A percentile compares a stretch with the other conserved stretches of the same genome.
phyloP scores from a whole-genome alignment of 2,797 vertebrate species.

The Mormyrops boulengeri region DNA sequence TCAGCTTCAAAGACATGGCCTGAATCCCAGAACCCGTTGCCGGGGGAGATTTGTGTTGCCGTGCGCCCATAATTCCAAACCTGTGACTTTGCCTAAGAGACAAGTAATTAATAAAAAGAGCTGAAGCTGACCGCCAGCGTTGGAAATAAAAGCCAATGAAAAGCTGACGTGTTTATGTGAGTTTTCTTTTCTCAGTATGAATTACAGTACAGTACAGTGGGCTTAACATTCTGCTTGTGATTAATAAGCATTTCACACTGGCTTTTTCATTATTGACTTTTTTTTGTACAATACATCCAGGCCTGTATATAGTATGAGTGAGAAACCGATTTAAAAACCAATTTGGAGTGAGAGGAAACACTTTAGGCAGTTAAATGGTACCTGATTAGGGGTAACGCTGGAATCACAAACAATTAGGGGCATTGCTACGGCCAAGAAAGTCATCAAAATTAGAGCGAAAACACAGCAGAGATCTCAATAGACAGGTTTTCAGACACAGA shows the following conservation, averaged over 20 bases:
- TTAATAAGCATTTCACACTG: neutral
- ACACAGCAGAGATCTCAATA: slow-evolving; percentile 27
- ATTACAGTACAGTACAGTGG: neutral
- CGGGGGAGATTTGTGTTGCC: slow-evolving; percentile 37
- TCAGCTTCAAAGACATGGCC: slow-evolving; percentile 51
- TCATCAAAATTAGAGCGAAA: slow-evolving; percentile 13
- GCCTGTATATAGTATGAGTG: neutral
- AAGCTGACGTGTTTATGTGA: neutral
- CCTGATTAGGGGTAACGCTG: neutral
- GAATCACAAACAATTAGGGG: slow-evolving; percentile 11
- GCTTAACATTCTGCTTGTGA: neutral
- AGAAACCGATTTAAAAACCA: neutral
- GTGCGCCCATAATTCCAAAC: slow-evolving; percentile 41
- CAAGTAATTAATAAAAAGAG: slow-evolving; percentile 39
- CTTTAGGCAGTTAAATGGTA: neutral
- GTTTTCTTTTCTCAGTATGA: neutral
- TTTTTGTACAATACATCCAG: neutral
- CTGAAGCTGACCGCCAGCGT: slow-evolving; percentile 2
- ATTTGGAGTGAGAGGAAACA: neutral
- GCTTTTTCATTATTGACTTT: neutral
- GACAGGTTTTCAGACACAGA: slow-evolving; percentile 17
- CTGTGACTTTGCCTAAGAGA: slow-evolving; percentile 29
- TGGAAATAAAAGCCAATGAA: neutral
- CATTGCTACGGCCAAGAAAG: slow-evolving; percentile 25
- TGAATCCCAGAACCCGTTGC: slow-evolving; percentile 41